phyloP scores from a whole-genome alignment of 2,113 vertebrate genomes.

The Xenotilapia leptura region DNA sequence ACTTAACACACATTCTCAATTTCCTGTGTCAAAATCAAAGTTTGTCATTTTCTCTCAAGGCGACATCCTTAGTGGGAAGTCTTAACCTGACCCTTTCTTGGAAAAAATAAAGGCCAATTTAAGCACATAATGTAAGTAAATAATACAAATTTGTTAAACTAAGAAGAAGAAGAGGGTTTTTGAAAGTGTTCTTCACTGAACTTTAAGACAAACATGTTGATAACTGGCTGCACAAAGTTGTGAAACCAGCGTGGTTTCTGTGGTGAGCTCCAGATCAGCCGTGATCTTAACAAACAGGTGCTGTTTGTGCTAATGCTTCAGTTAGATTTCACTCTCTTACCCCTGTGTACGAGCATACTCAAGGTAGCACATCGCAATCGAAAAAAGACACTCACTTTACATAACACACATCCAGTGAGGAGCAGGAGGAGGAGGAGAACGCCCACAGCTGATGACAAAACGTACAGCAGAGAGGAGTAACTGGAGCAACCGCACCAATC shows the following conservation, averaged over 20 bases:
- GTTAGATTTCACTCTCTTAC: not conserved
- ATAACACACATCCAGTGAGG: not conserved
- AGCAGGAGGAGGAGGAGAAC: conserved; percentile 46
- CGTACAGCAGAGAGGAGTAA: conserved; percentile 48
- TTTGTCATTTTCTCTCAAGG: not conserved
- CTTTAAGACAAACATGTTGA: not conserved
- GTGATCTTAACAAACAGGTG: conserved; percentile 21
- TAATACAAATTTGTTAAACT: not conserved
- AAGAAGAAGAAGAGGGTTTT: not conserved
- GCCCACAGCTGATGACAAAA: conserved; percentile 36
- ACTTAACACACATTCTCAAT: not conserved
- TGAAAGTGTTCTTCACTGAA: not conserved
- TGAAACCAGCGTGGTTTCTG: conserved; percentile 44
- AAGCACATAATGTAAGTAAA: not conserved
- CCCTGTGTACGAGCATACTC: not conserved
- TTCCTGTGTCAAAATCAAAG: conserved; percentile 49
- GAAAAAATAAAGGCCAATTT: not conserved
- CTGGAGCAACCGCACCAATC: conserved; percentile 47
- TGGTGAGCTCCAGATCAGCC: conserved; percentile 27
- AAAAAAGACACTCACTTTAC: conserved; percentile 37
- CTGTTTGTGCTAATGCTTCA: not conserved
- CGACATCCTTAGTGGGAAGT: not conserved
- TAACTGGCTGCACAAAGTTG: not conserved
- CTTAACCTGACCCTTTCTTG: not conserved
- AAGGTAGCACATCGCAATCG: not conserved